Conservation (phyloP, 2,888 invertebrate genomes). For the Dryadula phaetusa region DNA sequence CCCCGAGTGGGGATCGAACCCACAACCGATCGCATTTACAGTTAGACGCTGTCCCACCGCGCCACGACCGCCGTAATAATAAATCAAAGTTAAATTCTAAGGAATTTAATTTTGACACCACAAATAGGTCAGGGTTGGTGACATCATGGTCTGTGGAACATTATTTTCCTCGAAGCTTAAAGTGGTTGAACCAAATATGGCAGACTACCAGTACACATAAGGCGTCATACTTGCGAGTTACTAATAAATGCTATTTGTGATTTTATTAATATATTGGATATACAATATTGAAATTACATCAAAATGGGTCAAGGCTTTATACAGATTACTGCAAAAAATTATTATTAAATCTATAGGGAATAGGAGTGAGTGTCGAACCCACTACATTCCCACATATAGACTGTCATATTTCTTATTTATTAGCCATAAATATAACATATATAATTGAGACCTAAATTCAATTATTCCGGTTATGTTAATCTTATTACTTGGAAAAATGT, state of each 20-base stretch:
- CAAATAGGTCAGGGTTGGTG: slow-evolving; percentile 47
- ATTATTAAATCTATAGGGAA: no score
- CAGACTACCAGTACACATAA: slow-evolving; percentile 17
- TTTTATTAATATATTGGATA: slow-evolving; percentile 23
- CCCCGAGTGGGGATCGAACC: no score
- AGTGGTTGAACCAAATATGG: slow-evolving; percentile 39
- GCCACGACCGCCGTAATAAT: no score
- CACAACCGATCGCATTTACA: not conserved
- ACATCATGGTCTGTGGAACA: slow-evolving; percentile 44
- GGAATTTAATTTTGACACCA: slow-evolving; percentile 29
- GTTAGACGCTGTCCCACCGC: no score
- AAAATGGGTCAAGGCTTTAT: slow-evolving; percentile 1
- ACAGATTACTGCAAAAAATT: no score
- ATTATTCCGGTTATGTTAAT: not conserved
- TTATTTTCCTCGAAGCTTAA: slow-evolving; percentile 46
- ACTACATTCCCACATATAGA: not conserved
- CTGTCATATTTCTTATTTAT: not conserved
- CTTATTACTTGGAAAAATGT: not conserved
- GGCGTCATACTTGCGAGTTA: slow-evolving; percentile 7
- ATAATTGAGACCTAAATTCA: not conserved
- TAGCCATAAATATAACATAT: not conserved
- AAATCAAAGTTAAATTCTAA: slow-evolving; percentile 22
- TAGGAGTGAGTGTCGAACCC: not conserved
- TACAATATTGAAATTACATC: not conserved
- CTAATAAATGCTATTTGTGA: slow-evolving; percentile 14